Conservation (phyloP, 1,140 invertebrate genomes). For the Aradophagus sp. region DNA sequence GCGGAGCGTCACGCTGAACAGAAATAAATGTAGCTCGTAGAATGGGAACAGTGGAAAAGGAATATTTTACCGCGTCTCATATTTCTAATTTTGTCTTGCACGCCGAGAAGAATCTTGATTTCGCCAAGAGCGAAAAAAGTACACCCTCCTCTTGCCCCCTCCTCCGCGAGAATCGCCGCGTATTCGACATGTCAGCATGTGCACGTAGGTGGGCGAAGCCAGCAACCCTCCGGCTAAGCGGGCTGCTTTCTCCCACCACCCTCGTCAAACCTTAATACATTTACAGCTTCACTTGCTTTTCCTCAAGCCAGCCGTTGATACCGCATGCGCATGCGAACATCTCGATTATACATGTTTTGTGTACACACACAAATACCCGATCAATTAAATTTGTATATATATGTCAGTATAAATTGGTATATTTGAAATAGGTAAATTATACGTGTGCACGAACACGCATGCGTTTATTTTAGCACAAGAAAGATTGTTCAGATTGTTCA, state of each 20-base stretch:
- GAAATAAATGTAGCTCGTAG: constrained; percentile 39
- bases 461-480: constrained; percentile 70
- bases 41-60: constrained; percentile 30
- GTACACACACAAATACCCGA: no score
- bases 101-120: constrained; percentile 45
- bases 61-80: constrained; percentile 45
- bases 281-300: constrained; percentile 70
- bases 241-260: constrained; percentile 69
- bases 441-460: no score
- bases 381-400: no score
- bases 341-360: no score
- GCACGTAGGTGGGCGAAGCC: constrained; percentile 41
- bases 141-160: no score
- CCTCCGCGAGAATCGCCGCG: constrained; percentile 29
- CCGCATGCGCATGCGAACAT: no score
- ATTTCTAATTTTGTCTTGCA: constrained; percentile 54
- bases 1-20: constrained; percentile 37
- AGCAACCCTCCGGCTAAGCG: constrained; percentile 54
- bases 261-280: constrained; percentile 76
- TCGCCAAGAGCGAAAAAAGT: constrained; percentile 20
- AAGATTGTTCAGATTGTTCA: constrained; percentile 73
- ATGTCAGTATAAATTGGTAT: no score
- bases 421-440: no score
- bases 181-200: constrained; percentile 52
- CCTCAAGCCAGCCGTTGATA: constrained; percentile 57